These are phyloP conservation scores for Agelaius phoeniceus DNA, from an alignment of 2,113 vertebrate genomes.

Conservation along the genomic window DNA sequence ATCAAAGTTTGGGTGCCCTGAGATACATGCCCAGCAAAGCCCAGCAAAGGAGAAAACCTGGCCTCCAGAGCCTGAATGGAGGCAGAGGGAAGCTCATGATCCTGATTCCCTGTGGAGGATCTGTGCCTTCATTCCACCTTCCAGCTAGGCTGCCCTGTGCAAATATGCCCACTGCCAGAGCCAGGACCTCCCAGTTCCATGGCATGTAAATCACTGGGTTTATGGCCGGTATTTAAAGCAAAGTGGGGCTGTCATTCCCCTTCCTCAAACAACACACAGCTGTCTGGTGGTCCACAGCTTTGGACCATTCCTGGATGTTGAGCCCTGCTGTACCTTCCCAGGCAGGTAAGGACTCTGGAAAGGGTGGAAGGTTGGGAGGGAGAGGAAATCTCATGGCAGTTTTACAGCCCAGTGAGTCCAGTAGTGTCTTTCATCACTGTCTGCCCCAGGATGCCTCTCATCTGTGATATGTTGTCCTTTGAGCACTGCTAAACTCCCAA, in stretches of 20 bases:
- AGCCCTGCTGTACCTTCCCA: not conserved
- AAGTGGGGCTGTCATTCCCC: not conserved
- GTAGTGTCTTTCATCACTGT: not conserved
- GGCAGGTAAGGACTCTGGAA: not conserved
- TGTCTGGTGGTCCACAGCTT: not conserved
- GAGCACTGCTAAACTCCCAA: not conserved
- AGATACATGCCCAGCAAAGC: not conserved
- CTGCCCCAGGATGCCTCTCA: rapidly evolving
- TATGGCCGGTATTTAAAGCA: not conserved
- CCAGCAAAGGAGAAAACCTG: not conserved
- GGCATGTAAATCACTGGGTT: rapidly evolving
- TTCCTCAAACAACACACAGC: not conserved
- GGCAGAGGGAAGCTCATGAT: not conserved
- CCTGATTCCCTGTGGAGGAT: not conserved
- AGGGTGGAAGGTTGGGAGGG: not conserved
- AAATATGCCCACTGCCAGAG: not conserved
- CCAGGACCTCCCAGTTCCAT: not conserved
- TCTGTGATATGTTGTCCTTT: not conserved
- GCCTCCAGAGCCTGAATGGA: not conserved
- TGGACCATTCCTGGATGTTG: not conserved
- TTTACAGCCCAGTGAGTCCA: not conserved
- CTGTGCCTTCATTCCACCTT: not conserved
- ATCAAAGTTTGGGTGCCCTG: not conserved
- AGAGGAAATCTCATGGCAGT: not conserved
- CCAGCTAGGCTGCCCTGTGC: not conserved